A percentile compares a stretch with the other conserved stretches of the same genome.
These are phyloP conservation scores for Plutomurus gul DNA, from an alignment of 1,140 invertebrate species.

Conservation along the genomic window DNA sequence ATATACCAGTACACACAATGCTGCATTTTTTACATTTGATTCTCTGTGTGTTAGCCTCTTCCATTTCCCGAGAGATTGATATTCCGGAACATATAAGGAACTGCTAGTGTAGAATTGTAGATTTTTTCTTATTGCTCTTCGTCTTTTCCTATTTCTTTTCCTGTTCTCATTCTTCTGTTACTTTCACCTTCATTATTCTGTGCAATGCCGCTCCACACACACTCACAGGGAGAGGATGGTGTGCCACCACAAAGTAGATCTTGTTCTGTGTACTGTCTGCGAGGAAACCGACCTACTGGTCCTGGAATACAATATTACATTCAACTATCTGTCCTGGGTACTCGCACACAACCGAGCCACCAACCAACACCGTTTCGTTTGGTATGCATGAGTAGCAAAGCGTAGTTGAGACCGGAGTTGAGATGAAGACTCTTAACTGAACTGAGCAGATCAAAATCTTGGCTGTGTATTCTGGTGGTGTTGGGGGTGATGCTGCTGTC, in stretches of 20 bases:
- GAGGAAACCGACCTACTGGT: background rate
- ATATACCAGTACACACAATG: too few relatives aligned
- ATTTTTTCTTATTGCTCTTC: background rate
- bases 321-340: background rate
- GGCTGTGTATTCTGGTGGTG: background rate
- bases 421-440: background rate
- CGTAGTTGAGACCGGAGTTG: background rate
- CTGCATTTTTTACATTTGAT: too few relatives aligned
- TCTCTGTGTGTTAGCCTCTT: too few relatives aligned
- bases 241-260: background rate
- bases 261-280: background rate
- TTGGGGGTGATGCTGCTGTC: background rate
- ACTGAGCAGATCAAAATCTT: background rate
- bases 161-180: background rate
- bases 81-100: background rate
- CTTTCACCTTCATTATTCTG: background rate
- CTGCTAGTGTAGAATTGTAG: slow-evolving; percentile 8
- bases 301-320: background rate
- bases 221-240: background rate
- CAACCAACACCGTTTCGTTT: background rate
- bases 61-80: slow-evolving; percentile 32
- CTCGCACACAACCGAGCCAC: background rate
- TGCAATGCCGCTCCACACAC: background rate
- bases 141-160: background rate
- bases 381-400: slow-evolving; percentile 22